Conservation (phyloP, 2,888 invertebrate species). For the Drosophila nigricruria region DNA sequence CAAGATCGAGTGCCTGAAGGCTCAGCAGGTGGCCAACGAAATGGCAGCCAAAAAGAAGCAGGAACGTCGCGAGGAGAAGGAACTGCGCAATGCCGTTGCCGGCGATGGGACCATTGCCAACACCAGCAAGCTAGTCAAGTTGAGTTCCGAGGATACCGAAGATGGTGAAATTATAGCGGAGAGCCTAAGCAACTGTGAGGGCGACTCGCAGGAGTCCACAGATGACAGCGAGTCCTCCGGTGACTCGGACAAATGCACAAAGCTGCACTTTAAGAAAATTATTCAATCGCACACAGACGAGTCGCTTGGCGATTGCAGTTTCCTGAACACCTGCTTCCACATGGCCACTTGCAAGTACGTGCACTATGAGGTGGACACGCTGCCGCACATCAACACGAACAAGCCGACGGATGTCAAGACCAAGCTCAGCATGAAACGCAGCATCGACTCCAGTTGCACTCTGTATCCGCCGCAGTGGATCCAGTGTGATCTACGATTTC, state of each 20-base stretch:
- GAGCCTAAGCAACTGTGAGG: slow-evolving; percentile 65
- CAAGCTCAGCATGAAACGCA: slow-evolving; percentile 83
- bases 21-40: slow-evolving; percentile 85
- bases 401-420: slow-evolving; percentile 84
- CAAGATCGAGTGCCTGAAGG: slow-evolving; percentile 92
- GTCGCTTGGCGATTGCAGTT: slow-evolving; percentile 97
- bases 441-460: slow-evolving; percentile 86
- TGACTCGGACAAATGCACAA: slow-evolving; percentile 89
- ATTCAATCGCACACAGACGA: slow-evolving; percentile 98
- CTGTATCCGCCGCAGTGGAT: slow-evolving; percentile 98
- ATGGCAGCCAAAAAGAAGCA: slow-evolving; percentile 84
- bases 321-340: slow-evolving; percentile 99
- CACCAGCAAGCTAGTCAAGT: slow-evolving; percentile 46
- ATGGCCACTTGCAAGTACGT: slow-evolving; percentile 99
- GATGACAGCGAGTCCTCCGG: slow-evolving; percentile 62
- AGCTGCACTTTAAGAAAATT: slow-evolving; percentile 98
- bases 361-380: slow-evolving; percentile 97
- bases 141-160: slow-evolving; percentile 66
- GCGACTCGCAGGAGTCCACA: slow-evolving; percentile 66
- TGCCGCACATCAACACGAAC: slow-evolving; percentile 83
- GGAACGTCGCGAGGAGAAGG: slow-evolving; percentile 66
- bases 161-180: slow-evolving; percentile 81
- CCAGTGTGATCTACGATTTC: slow-evolving; percentile 94
- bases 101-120: slow-evolving; percentile 23
- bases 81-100: slow-evolving; percentile 50